Percentiles rank a stretch among this genome's conserved stretches.
Conservation (phyloP, 2,888 invertebrate species). For the Nymphalis urticae region DNA sequence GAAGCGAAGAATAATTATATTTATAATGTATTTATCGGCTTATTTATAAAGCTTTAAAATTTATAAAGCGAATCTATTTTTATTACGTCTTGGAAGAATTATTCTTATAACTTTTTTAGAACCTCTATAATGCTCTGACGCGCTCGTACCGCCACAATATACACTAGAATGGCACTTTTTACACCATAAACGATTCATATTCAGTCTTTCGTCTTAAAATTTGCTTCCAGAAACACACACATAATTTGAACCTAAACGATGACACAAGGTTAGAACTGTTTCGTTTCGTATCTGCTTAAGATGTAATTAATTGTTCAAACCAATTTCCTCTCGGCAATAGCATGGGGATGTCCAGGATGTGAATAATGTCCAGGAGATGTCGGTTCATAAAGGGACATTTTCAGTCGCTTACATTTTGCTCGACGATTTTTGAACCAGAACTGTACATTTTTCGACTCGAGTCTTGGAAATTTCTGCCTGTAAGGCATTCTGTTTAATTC, state of each 20-base stretch:
- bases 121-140: constrained; percentile 16
- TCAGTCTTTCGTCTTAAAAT: constrained; percentile 73
- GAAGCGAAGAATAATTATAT: constrained; percentile 43
- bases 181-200: constrained; percentile 71
- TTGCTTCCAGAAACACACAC: constrained; percentile 44
- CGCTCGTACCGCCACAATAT: constrained; percentile 51
- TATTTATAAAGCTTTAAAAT: constrained; percentile 41
- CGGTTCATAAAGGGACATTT: constrained; percentile 92
- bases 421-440: constrained; percentile 99
- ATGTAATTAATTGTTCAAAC: constrained; percentile 51
- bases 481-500: constrained; percentile 98
- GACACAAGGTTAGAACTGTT: constrained; percentile 1
- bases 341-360: constrained; percentile 79
- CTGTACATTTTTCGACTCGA: constrained; percentile 99
- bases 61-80: constrained; percentile 12
- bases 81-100: constrained; percentile 11
- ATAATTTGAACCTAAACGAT: constrained; percentile 23
- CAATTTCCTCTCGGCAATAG: constrained; percentile 78
- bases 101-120: constrained; percentile 27
- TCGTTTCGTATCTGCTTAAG: too few species aligned
- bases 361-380: constrained; percentile 84
- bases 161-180: constrained; percentile 78
- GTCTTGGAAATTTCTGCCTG: constrained; percentile 98
- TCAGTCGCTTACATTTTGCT: constrained; percentile 98
- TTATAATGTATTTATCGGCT: constrained; percentile 19